phyloP scores from a whole-genome alignment of 2,797 vertebrate species.

The Argentina silus region DNA sequence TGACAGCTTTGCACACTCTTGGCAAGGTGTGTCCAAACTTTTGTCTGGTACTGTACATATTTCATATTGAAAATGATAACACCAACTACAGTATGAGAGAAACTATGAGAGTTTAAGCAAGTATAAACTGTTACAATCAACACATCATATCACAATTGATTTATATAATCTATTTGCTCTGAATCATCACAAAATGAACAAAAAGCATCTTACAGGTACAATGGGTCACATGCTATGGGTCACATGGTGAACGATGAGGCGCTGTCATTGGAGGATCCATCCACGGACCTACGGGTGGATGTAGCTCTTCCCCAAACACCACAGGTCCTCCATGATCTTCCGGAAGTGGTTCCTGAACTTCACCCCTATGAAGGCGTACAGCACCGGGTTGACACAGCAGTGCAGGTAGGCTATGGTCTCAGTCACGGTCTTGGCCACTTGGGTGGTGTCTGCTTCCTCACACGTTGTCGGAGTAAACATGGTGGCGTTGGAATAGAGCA shows the following conservation, averaged over 20 bases:
- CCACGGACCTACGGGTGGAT: constrained; percentile 77
- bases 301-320: constrained; percentile 70
- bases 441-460: background rate
- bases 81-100: too few species aligned
- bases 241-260: constrained; percentile 82
- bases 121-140: too few species aligned
- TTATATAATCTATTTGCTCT: too few species aligned
- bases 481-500: constrained; percentile 70
- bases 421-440: constrained; percentile 55
- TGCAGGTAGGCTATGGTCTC: constrained; percentile 84
- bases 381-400: constrained; percentile 85
- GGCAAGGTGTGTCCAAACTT: too few species aligned
- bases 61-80: background rate
- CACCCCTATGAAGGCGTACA: constrained; percentile 87
- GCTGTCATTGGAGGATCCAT: constrained; percentile 72
- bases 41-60: too few species aligned
- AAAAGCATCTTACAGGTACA: too few species aligned
- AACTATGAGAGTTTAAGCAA: too few species aligned
- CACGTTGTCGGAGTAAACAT: constrained; percentile 64
- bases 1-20: too few species aligned
- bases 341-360: constrained; percentile 84
- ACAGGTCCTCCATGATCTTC: constrained; percentile 75
- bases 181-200: too few species aligned
- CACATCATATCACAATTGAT: too few species aligned
- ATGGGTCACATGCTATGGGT: background rate